Base-by-base conservation (phyloP, 2,797 vertebrate genomes). In the Eupleurogrammus muticus region DNA sequence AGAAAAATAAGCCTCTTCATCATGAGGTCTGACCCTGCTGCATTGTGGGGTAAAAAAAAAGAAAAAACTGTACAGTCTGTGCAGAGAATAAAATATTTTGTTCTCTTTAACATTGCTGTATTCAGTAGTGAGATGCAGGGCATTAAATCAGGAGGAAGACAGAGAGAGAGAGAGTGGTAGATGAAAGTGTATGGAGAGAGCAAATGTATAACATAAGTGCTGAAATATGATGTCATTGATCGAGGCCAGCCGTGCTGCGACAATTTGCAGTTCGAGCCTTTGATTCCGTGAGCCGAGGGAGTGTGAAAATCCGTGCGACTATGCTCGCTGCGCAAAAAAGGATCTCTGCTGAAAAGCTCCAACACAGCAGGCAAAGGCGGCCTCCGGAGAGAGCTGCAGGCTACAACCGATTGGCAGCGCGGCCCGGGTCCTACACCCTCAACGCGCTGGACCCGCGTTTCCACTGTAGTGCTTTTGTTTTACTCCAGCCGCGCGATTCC, bases 251-350 rank as follows among this genome's bases (percentile, higher is more conserved):
- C 83, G 83, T 77, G 78, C 67, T 75, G 78, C 11, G 44, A 83
- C 55, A 71, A 86, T 79, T 81, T 64, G 67, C 36, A 66, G 74
- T 75, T 66, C 4, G 4, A 65, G 74, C 34, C 53, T 81, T 79
- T 80, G 66, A 65, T 70, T 85, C 71, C 40, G 73, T 23, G 65
- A 80, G 66, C 57, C 0, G 57, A 71, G 66, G 81, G 73, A 70
- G 72, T 83, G 85, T 81, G 83, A 83, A 77, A 80, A 87, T 86
- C 70, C 80, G 73, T 47, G 66, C 77, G 54, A 58, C 75, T 72
- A 64, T 11, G 47, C 34, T 0, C 28, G 71, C 65, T 54, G 73
- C 44, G 61, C 16, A 3, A 4, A 28, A 42, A 44, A 46, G 49
- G 23, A 53, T 53, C 42, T 66, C 57, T 63, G 51, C 20, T 53